phyloP scores from a whole-genome alignment of 1,140 invertebrate species.

The Brachionus rubens region DNA sequence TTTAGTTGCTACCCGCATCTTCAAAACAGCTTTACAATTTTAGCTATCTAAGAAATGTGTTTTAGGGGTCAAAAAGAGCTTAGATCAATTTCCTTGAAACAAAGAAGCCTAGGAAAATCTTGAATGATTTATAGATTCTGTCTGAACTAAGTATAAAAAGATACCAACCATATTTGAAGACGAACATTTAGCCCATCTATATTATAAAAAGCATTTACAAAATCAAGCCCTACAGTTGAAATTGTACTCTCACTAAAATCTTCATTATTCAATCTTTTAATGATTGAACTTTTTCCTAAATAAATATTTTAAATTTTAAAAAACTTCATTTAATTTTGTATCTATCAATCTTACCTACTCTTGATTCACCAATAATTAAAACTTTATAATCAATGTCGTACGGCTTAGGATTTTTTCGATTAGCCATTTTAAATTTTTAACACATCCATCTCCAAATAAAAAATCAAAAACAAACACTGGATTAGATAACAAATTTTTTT shows the following conservation, averaged over 20 bases:
- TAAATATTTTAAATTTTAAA: background rate
- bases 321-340: background rate
- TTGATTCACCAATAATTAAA: conserved; percentile 44
- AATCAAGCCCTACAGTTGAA: conserved; percentile 85
- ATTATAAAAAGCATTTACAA: conserved; percentile 64
- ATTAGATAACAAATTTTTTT: too few relatives aligned
- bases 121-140: too few relatives aligned
- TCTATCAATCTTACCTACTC: conserved; percentile 23
- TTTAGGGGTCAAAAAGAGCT: too few relatives aligned
- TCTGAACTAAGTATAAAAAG: too few relatives aligned
- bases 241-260: conserved; percentile 63
- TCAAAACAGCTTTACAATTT: too few relatives aligned
- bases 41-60: too few relatives aligned
- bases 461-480: too few relatives aligned
- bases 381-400: conserved; percentile 45
- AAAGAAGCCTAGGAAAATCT: too few relatives aligned
- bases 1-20: too few relatives aligned
- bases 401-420: conserved; percentile 11
- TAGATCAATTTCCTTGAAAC: too few relatives aligned
- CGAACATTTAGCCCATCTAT: conserved; percentile 64
- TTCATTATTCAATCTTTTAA: conserved; percentile 41
- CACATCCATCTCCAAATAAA: background rate
- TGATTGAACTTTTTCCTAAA: conserved; percentile 36
- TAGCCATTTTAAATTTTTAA: background rate
- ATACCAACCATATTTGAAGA: conserved; percentile 64